Percentiles rank a stretch among this genome's conserved stretches.
Evolutionary conservation across 2,113 vertebrate genomes (phyloP).

Genomic region (Cyprinodon tularosa): DNA sequence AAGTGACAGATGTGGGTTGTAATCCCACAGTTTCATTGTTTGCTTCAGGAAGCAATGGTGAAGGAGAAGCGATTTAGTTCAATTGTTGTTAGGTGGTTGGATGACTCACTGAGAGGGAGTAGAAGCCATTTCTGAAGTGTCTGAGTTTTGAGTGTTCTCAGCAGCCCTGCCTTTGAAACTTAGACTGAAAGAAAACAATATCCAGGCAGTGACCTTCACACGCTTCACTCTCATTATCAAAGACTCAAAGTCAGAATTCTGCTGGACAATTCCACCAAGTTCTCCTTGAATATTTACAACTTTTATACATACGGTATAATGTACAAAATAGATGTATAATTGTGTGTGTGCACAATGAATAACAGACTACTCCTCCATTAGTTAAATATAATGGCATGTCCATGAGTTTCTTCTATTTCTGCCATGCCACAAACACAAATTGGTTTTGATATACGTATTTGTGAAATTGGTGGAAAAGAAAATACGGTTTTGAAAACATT

Average conservation of each 20-base stretch:
- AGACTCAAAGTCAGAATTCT: too few relatives aligned
- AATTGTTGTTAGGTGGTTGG: neutral
- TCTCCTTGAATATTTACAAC: too few relatives aligned
- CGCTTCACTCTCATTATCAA: neutral
- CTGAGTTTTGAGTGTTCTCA: neutral
- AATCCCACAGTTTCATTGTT: slow-evolving; percentile 8
- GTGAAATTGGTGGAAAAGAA: neutral
- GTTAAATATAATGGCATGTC: too few relatives aligned
- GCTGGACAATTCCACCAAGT: too few relatives aligned
- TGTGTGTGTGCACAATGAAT: too few relatives aligned
- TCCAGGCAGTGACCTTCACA: neutral
- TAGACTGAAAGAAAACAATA: neutral
- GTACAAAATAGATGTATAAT: too few relatives aligned
- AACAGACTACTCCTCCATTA: too few relatives aligned
- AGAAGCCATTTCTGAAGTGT: neutral
- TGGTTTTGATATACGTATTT: too few relatives aligned
- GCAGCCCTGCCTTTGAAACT: neutral
- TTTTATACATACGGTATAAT: too few relatives aligned
- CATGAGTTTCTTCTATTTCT: too few relatives aligned
- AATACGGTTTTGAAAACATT: neutral
- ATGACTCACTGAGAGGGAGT: neutral
- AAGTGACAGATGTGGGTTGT: neutral
- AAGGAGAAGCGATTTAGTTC: neutral
- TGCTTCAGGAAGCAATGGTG: neutral
- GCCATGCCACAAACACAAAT: too few relatives aligned